Conservation (phyloP, 2,113 vertebrate species). For the Cairina moschata region DNA sequence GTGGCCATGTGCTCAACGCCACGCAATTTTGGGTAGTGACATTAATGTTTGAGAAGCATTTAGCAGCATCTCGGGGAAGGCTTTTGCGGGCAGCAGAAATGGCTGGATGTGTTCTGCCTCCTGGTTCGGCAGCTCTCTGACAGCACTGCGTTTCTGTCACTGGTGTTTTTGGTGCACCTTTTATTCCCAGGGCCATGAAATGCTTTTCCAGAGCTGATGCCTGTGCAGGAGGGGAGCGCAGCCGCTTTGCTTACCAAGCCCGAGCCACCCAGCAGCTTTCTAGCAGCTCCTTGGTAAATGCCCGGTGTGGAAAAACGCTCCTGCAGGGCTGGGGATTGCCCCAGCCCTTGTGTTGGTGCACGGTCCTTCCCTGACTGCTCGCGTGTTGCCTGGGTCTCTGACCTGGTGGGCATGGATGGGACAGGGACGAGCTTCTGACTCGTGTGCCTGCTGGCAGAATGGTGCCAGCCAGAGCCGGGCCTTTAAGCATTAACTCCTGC, state of each 20-base stretch:
- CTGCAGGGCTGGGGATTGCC: neutral
- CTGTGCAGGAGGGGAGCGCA: neutral
- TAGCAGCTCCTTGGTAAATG: neutral
- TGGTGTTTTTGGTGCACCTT: neutral
- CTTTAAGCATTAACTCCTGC: neutral
- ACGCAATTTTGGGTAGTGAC: neutral
- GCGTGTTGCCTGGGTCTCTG: neutral
- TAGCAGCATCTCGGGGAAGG: neutral
- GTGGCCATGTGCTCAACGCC: neutral
- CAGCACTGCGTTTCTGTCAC: neutral
- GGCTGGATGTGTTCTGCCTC: neutral
- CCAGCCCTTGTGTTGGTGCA: fast-evolving
- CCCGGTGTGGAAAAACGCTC: neutral
- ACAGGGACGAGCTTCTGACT: neutral
- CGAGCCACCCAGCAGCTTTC: neutral
- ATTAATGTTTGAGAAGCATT: neutral
- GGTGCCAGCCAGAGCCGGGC: neutral
- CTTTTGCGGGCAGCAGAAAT: neutral
- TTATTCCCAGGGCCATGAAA: neutral
- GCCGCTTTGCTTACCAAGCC: neutral
- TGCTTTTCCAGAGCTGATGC: neutral
- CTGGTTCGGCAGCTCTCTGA: neutral
- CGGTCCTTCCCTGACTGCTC: fast-evolving
- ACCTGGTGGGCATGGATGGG: fast-evolving
- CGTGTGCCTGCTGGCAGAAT: neutral